Percentiles rank a stretch among this genome's conserved stretches.
Conservation (phyloP, 2,797 vertebrate species). For the Malacoctenus gilli region DNA sequence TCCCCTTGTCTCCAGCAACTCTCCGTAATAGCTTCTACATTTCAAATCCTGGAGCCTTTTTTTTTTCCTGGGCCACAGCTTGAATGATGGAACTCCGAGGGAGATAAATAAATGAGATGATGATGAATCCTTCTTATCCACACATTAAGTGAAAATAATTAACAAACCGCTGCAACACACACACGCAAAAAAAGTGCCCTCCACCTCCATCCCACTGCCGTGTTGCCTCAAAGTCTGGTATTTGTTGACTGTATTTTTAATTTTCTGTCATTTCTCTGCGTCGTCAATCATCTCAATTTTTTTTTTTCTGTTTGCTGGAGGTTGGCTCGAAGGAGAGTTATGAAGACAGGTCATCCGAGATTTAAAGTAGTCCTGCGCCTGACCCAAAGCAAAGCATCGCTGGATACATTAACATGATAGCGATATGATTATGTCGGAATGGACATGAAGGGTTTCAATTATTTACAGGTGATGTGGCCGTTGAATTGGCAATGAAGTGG, state of each 20-base stretch:
- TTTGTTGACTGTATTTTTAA: slow-evolving; percentile 57
- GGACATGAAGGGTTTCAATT: slow-evolving; percentile 83
- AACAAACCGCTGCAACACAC: slow-evolving; percentile 47
- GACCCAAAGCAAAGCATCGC: slow-evolving; percentile 66
- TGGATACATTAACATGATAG: slow-evolving; percentile 77
- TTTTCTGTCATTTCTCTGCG: slow-evolving; percentile 53
- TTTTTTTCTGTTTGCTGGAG: slow-evolving; percentile 47
- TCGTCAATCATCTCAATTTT: slow-evolving; percentile 51
- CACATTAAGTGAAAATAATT: slow-evolving; percentile 59
- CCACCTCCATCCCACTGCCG: slow-evolving; percentile 29
- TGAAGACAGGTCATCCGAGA: slow-evolving; percentile 62
- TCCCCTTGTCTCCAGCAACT: slow-evolving; percentile 31
- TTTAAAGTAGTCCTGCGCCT: slow-evolving; percentile 67
- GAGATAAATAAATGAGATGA: slow-evolving; percentile 52
- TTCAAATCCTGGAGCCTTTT: slow-evolving; percentile 19
- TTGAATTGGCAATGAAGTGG: slow-evolving; percentile 81
- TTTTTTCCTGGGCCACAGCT: slow-evolving; percentile 15
- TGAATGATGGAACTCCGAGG: slow-evolving; percentile 49
- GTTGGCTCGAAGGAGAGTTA: slow-evolving; percentile 54
- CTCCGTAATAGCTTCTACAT: slow-evolving; percentile 14
- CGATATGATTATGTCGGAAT: slow-evolving; percentile 81
- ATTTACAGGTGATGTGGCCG: slow-evolving; percentile 84
- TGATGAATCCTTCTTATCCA: slow-evolving; percentile 46
- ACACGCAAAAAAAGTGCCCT: slow-evolving; percentile 23
- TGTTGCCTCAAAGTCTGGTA: slow-evolving; percentile 19